Base-by-base conservation (phyloP, 2,797 vertebrate genomes). In the Aselliscus stoliczkanus region DNA sequence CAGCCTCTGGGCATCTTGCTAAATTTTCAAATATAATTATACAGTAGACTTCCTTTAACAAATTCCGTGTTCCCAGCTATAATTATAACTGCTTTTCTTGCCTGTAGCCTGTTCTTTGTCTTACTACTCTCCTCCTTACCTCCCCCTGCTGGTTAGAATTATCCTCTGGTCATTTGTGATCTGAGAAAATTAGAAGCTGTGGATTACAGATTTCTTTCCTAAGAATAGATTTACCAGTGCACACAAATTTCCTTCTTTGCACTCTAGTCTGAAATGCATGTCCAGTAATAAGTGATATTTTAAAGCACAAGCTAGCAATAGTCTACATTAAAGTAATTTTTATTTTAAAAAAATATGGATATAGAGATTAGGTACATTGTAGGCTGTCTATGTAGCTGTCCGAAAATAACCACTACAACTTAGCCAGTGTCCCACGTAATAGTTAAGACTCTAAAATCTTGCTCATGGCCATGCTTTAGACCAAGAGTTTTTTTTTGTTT, bases 1-100 rank as follows among this genome's bases (percentile, higher is more conserved):
- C 98, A 98, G 98, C 98, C 98, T 98, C 98, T 98, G 97, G 98
- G 98, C 98, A 98, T 98, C 97, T 98, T 98, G 97, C 98, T 98
- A 98, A 98, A 98, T 98, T 98, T 98, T 98, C 98, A 98, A 98
- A 98, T 98, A 98, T 98, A 98, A 98, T 98, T 98, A 98, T 98
- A 98, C 98, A 98, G 97, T 98, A 98, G 98, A 98, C 98, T 98
- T 99, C 98, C 98, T 98, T 98, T 98, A 98, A 98, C 98, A 98
- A 98, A 98, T 98, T 98, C 98, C 88, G 92, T 98, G 97, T 98
- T 98, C 97, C 96, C 94, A 92, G 89, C 98, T 98, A 97, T 98
- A 98, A 98, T 98, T 98, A 98, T 97, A 98, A 98, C 97, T 98
- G 98, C 97, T 98, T 98, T 98, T 98, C 98, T 98, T 97, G 98